phyloP scores from a whole-genome alignment of 2,797 vertebrate species.

The Manis pentadactyla region DNA sequence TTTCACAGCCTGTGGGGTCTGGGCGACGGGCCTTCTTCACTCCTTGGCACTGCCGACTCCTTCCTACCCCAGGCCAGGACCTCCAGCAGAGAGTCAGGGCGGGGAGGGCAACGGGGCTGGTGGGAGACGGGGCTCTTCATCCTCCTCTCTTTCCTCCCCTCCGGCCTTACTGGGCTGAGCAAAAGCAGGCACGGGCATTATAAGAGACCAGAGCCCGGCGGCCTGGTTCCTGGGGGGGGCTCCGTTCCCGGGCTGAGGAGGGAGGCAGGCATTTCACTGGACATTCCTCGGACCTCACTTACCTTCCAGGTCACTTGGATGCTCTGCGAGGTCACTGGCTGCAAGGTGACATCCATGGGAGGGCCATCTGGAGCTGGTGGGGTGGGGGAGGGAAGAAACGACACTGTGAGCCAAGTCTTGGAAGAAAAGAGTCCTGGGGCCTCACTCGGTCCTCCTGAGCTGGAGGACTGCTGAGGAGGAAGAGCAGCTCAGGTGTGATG shows the following conservation, averaged over 20 bases:
- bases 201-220: background rate
- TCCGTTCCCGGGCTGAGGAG: background rate
- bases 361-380: constrained; percentile 95
- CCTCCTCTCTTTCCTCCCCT: background rate
- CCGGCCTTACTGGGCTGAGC: background rate
- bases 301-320: constrained; percentile 99
- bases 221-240: background rate
- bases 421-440: background rate
- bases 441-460: background rate
- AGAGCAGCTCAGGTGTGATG: background rate
- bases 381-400: background rate
- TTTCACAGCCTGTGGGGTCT: background rate
- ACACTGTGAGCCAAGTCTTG: fast-evolving
- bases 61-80: background rate
- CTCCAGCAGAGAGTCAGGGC: background rate
- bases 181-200: background rate
- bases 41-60: background rate
- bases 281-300: fast-evolving
- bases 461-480: background rate
- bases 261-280: background rate
- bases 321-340: constrained; percentile 97
- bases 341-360: constrained; percentile 96
- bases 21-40: background rate
- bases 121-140: background rate
- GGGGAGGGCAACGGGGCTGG: background rate